Evolutionary conservation across 2,888 invertebrate species (phyloP), one percentile per base, ranked within the genome.

Genomic region (Timema cristinae): DNA sequence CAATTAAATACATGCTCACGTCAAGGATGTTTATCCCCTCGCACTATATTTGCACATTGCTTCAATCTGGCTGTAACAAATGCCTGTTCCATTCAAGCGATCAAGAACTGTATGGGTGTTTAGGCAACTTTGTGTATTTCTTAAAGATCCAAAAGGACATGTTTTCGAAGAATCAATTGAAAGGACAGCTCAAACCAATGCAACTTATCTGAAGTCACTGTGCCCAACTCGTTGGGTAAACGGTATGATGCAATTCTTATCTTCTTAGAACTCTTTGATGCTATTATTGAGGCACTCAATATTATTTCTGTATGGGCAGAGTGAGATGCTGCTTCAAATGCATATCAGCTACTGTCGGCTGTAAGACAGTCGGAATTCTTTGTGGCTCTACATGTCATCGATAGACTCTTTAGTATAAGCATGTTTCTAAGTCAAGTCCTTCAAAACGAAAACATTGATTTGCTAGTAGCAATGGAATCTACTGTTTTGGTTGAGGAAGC

Each of bases 41-140:
- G 76, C 76, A 56, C 32, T 77, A 47, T 78, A 79, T 74, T 75
- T 77, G 5, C 77, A 54, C 78, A 79, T 69, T 75, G 69, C 66
- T 73, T 78, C n/a, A 79, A 79, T 73, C 75, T 78, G 69, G 77
- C 76, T 13, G 70, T 78, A 51, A 72, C 76, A 32, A 56, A 76
- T 49, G 63, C 77, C 49, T 77, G 77, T 68, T 72, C 73, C 50
- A 69, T 77, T 69, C 75, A 71, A 32, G 67, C 61, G 66, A 76
- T 77, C 47, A 72, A 76, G 72, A 77, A 78, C 75, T 74, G 75
- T 73, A 56, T 77, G 16, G 75, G 76, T 49, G 74, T 73, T 68
- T 77, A 47, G 47, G 56, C 7, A 56, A 59, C 7, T 69, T 8
- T 13, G n/a, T 47, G 47, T 47, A 7, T 69, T 69, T 63, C 16